Base-by-base conservation (phyloP, 2,888 invertebrate species). In the Melieria omissa region DNA sequence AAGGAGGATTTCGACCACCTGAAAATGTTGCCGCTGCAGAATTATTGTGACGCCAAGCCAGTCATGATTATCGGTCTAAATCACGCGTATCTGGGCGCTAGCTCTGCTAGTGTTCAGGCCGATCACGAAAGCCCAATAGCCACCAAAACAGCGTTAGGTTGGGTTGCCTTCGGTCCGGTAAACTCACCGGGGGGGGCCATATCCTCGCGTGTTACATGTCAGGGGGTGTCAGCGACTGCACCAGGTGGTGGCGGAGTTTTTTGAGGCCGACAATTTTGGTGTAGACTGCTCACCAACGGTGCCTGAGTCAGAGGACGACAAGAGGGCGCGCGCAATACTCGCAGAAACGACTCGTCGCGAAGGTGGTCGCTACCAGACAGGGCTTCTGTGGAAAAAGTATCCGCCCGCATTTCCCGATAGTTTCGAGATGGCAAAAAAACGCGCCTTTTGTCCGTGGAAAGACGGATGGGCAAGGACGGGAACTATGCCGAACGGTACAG, bases 1-100 rank as follows among this genome's bases (percentile, higher is more conserved):
- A 66, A 58, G 47, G 61, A 61, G n/a, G 12, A 61, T 8, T 61
- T 61, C 29, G 10, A 9, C n/a, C 61, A 61, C 29, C 16, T 61
- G n/a, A 45, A 44, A 45, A 5, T 45, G 5, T 61, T 61, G 61
- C 61, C 61, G 12, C 61, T 61, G n/a, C 12, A 45, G 14, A 61
- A 61, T 61, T 61, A 61, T n/a, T 4, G 9, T 9, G 61, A 6
- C 14, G 5, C 45, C 14, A 44, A 61, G 16, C 61, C 61, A 16
- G 44, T 44, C 14, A n/a, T 61, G 45, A n/a, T 61, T 6, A 61
- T 61, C 14, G 61, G 61, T 3, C 44, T 61, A 8, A 61, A 61
- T 3, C 61, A 61, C n/a, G 61, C 61, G 0, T 61, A 61, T 45
- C 12, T 61, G n/a, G 61, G 61, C 5, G 61, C 61, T 10, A 62